phyloP scores from a whole-genome alignment of 2,888 invertebrate genomes.

The Troides oblongomaculatus region DNA sequence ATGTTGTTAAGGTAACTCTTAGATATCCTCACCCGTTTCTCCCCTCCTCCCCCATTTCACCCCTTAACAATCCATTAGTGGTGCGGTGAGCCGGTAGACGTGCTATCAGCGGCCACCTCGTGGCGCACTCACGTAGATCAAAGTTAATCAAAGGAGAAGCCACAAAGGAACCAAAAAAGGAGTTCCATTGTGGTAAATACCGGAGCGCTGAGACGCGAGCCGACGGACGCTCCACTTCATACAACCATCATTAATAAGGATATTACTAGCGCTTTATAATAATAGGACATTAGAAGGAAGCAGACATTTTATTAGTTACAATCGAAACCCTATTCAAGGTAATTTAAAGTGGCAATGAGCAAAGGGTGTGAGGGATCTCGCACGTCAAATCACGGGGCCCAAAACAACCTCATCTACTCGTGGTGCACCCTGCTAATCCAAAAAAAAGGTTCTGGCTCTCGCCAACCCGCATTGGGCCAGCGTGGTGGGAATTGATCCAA shows the following conservation, averaged over 20 bases:
- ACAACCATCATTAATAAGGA: neutral
- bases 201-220: slow-evolving; percentile 30
- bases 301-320: too few relatives aligned
- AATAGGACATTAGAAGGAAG: too few relatives aligned
- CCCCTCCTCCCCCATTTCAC: neutral
- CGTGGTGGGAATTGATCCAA: too few relatives aligned
- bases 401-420: too few relatives aligned
- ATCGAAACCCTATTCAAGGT: too few relatives aligned
- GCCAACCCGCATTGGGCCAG: too few relatives aligned
- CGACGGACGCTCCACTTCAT: slow-evolving; percentile 50
- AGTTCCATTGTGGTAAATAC: slow-evolving; percentile 69
- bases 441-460: too few relatives aligned
- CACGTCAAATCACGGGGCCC: too few relatives aligned
- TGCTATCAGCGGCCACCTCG: slow-evolving; percentile 32
- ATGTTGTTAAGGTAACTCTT: slow-evolving; percentile 18
- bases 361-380: too few relatives aligned
- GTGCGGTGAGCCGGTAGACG: slow-evolving; percentile 24
- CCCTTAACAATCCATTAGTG: slow-evolving; percentile 66
- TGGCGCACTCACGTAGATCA: slow-evolving; percentile 73
- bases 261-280: too few relatives aligned
- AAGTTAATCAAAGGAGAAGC: slow-evolving; percentile 77
- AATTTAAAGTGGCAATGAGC: too few relatives aligned
- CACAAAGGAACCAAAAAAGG: slow-evolving; percentile 74
- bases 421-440: too few relatives aligned
- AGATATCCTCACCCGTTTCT: neutral